Evolutionary conservation across 1,140 invertebrate genomes (phyloP).

Genomic region (Drosophila kikkawai): DNA sequence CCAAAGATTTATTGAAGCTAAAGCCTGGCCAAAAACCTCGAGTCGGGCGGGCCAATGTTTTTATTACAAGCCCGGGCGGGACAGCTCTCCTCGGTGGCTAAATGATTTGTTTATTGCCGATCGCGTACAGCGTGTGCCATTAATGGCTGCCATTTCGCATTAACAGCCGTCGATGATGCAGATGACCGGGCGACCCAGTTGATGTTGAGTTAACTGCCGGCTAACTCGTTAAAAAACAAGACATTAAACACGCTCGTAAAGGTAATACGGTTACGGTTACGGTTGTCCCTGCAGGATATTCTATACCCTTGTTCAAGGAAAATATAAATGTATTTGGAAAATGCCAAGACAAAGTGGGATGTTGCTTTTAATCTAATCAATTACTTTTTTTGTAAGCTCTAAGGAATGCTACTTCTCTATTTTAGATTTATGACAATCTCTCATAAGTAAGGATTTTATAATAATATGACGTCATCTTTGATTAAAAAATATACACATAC

Average conservation of each 20-base stretch:
- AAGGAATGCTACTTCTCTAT: too few relatives aligned
- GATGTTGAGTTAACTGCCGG: slow-evolving; percentile 35
- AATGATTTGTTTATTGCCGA: slow-evolving; percentile 77
- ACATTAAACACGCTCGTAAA: slow-evolving; percentile 43
- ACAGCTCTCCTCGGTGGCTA: slow-evolving; percentile 41
- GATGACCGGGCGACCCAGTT: slow-evolving; percentile 68
- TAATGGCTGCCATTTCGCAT: slow-evolving; percentile 74
- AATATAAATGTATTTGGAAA: background rate
- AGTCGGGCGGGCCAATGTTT: slow-evolving; percentile 31
- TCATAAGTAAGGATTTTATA: background rate
- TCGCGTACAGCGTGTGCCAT: slow-evolving; percentile 66
- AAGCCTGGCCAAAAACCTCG: slow-evolving; percentile 36
- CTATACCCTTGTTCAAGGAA: background rate
- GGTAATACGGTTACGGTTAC: slow-evolving; percentile 39
- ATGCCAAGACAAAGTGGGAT: too few relatives aligned
- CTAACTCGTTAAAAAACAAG: slow-evolving; percentile 44
- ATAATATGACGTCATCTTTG: slow-evolving; percentile 13
- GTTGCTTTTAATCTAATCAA: too few relatives aligned
- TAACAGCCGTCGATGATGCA: slow-evolving; percentile 44
- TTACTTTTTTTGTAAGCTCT: too few relatives aligned
- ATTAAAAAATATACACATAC: background rate
- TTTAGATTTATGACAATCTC: background rate
- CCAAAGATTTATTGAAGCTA: slow-evolving; percentile 59
- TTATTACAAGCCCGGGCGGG: slow-evolving; percentile 54
- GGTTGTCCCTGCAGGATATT: background rate